phyloP scores from a whole-genome alignment of 2,113 vertebrate species.

The Puntigrus tetrazona region DNA sequence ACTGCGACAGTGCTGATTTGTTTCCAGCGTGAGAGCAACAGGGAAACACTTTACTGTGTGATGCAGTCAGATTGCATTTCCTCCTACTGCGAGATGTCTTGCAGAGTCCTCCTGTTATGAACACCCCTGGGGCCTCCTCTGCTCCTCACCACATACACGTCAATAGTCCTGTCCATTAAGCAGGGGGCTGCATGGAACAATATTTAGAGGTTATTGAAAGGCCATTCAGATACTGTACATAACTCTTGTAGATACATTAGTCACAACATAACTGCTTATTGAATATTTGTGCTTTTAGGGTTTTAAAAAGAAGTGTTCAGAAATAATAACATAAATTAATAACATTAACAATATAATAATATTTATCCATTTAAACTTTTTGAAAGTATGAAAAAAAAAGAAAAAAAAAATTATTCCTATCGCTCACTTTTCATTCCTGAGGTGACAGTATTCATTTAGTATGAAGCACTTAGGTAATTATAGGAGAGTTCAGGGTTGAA shows the following conservation, averaged over 20 bases:
- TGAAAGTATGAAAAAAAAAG: neutral
- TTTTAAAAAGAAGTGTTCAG: neutral
- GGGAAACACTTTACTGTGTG: constrained; percentile 28
- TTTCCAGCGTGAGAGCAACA: constrained; percentile 33
- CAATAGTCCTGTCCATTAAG: constrained; percentile 35
- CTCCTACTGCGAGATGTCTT: constrained; percentile 18
- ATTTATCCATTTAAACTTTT: neutral
- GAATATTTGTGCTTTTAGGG: neutral
- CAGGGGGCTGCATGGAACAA: neutral
- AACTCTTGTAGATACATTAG: constrained; percentile 2
- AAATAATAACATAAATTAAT: too few relatives aligned
- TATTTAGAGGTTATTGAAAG: constrained; percentile 34
- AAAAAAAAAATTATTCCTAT: neutral
- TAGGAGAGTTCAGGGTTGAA: neutral
- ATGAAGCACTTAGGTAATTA: neutral
- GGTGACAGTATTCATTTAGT: neutral
- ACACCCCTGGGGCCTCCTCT: constrained; percentile 14
- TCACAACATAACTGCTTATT: neutral
- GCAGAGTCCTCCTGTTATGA: constrained; percentile 10
- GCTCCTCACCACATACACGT: constrained; percentile 11
- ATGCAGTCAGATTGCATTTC: constrained; percentile 39
- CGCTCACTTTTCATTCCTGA: neutral
- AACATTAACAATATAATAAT: too few relatives aligned
- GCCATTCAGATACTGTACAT: constrained; percentile 6
- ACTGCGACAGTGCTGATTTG: constrained; percentile 7